phyloP scores from a whole-genome alignment of 2,113 vertebrate genomes.

The Rissa tridactyla region DNA sequence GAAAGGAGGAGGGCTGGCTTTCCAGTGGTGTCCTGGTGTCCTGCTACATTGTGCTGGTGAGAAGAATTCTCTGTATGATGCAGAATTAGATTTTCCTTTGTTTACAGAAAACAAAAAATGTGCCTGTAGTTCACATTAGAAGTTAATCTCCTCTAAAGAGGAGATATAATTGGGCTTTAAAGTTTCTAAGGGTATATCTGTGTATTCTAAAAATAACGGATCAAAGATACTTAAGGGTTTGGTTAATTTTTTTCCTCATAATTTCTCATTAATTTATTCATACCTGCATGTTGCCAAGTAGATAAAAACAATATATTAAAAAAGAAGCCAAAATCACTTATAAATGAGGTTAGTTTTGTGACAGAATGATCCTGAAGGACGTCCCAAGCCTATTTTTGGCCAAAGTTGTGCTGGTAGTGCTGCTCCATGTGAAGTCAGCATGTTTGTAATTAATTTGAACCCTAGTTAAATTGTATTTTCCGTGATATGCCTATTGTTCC shows the following conservation, averaged over 20 bases:
- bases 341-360: neutral
- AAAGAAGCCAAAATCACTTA: neutral
- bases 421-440: neutral
- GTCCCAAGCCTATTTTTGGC: neutral
- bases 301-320: neutral
- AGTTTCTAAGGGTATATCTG: neutral
- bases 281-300: neutral
- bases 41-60: neutral
- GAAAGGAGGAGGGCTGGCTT: neutral
- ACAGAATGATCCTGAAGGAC: neutral
- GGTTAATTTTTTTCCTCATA: neutral
- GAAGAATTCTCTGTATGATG: neutral
- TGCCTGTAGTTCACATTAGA: neutral
- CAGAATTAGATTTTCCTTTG: neutral
- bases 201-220: neutral
- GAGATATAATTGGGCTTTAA: neutral
- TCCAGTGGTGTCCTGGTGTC: neutral
- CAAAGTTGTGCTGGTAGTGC: neutral
- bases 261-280: neutral
- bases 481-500: neutral
- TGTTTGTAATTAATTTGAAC: neutral
- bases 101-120: neutral
- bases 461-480: neutral
- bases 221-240: neutral
- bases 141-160: neutral